Evolutionary conservation across 2,797 vertebrate species (phyloP).

Genomic region (Vireo griseus): DNA sequence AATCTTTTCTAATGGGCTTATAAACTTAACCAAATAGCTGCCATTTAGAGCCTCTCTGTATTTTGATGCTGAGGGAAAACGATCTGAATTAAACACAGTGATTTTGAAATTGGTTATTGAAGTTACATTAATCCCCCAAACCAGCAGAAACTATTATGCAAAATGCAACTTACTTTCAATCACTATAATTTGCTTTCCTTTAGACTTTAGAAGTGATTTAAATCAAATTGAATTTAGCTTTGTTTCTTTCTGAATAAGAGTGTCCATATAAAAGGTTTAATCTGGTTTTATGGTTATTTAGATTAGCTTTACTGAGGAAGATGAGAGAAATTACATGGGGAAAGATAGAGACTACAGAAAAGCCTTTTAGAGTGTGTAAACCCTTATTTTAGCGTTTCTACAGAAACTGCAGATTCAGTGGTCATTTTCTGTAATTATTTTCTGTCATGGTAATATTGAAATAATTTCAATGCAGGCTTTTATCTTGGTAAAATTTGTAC

Average conservation of each 20-base stretch:
- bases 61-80: background rate
- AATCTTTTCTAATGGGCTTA: background rate
- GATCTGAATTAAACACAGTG: background rate
- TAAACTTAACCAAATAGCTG: background rate
- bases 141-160: background rate
- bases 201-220: background rate
- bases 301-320: background rate
- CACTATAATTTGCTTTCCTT: background rate
- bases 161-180: background rate
- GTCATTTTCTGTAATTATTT: background rate
- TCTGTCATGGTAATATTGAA: background rate
- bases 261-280: background rate
- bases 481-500: background rate
- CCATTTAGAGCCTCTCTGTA: background rate
- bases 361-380: background rate
- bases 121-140: background rate
- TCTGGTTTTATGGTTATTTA: background rate
- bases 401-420: background rate
- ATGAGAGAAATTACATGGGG: background rate
- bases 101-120: constrained; percentile 40
- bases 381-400: background rate
- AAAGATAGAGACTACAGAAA: background rate
- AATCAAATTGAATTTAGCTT: background rate
- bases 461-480: background rate
- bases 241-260: background rate